These are phyloP conservation scores for Laterallus jamaicensis DNA, from an alignment of 2,113 vertebrate species.

Conservation along the genomic window DNA sequence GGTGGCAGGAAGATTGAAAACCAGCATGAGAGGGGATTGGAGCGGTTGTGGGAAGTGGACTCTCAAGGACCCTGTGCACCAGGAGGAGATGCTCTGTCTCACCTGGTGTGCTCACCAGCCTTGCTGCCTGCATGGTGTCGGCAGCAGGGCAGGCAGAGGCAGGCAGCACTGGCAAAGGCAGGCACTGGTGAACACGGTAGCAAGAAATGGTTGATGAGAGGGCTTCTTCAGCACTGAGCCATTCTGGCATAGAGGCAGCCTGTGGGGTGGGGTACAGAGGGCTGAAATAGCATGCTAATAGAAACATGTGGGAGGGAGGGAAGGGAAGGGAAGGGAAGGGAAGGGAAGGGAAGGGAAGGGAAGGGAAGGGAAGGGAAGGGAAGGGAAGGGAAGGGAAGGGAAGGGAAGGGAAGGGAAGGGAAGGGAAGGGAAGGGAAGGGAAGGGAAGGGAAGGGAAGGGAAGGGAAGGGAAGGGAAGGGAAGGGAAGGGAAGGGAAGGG, in stretches of 20 bases:
- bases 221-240: not conserved
- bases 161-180: not conserved
- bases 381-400: no score
- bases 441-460: no score
- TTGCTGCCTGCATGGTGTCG: not conserved
- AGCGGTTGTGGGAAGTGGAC: no score
- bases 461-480: no score
- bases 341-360: not conserved
- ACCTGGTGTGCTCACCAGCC: not conserved
- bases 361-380: no score
- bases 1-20: not conserved
- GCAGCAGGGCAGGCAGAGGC: not conserved
- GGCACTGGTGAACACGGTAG: not conserved
- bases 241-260: not conserved
- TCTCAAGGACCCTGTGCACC: not conserved
- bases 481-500: no score
- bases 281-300: not conserved
- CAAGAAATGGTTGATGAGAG: not conserved
- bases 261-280: not conserved
- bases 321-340: not conserved
- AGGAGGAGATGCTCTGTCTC: accelerated
- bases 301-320: not conserved
- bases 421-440: no score
- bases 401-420: no score
- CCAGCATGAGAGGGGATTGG: accelerated